Base-by-base conservation (phyloP, 2,797 vertebrate species). In the Eurystomus glaucurus region DNA sequence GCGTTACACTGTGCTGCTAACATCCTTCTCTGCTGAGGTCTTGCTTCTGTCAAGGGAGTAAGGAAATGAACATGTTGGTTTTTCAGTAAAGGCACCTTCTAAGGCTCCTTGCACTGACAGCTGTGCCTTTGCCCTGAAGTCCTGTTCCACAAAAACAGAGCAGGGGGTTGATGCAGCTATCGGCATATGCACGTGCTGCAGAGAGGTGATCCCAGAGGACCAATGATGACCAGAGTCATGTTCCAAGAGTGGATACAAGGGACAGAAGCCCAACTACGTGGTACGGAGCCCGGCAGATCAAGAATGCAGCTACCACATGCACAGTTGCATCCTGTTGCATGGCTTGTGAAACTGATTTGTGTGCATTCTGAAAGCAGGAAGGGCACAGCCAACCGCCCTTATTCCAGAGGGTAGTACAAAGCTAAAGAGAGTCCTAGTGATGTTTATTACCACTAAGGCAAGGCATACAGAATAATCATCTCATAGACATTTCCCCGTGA, bases 81-180 rank as follows among this genome's bases (percentile, higher is more conserved):
- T 98, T 26, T 99, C 99, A 6, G 61, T 98, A 81, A 99, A 99
- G 33, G 96, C 98, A 29, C 79, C 95, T 88, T 99, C 98, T 71
- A 99, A 80, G 60, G 98, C 90, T 9, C 88, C 93, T 83, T 93
- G 96, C 58, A 99, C 3, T 0, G 99, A 98, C 13, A 97, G 97
- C n/a, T 3, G 76, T 31, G 98, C 96, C 83, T 97, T 98, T 50
- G 95, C 93, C 88, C 98, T 98, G 95, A 99, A 98, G 86, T 98
- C 96, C 65, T 88, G 97, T 18, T 99, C 99, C 97, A 99, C 97
- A 52, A 99, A 98, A 51, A 98, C 98, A 19, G 39, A 99, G 97
- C 15, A 97, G 78, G 12, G 99, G 99, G 91, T 99, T 99, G 82
- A 99, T 95, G 92, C 99, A 99, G 96, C 99, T 99, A 95, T 99